Evolutionary conservation across 2,113 vertebrate species (phyloP), one percentile per base, ranked within the genome.

Genomic region (Sebastes fasciatus): DNA sequence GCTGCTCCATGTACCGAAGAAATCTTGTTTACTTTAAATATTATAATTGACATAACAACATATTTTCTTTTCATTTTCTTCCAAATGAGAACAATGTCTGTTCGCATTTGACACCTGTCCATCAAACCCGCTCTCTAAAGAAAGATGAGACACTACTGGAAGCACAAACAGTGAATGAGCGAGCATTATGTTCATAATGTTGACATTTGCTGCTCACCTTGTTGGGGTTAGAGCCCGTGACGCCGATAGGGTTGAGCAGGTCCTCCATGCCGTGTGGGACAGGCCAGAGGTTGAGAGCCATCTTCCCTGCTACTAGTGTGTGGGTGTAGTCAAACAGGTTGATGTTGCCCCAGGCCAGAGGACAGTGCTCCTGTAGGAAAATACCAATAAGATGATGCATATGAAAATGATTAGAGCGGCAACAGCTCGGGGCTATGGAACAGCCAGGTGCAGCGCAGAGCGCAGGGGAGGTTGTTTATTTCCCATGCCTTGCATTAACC

Each of bases 251-350:
- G 91, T 99, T 99, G 87, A 99, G 96, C 72, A 99, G 95, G 89
- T 99, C 98, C 93, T 99, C 98, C 90, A 99, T 91, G 74, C 98
- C 98, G 74, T 99, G 98, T 88, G 98, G 98, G 74, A 99, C 98
- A 78, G 98, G 97, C 98, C 98, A 99, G 82, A 99, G 95, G 94
- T 99, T 99, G 88, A 99, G 95, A 91, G 98, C 98, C 97, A 99
- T 99, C 95, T 99, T 99, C 70, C 98, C 98, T 86, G 98, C 97
- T 67, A 99, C 98, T 26, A 99, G 94, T 60, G 98, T 99, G 93
- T 99, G 97, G 74, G 97, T 99, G 88, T 99, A 99, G 96, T 99
- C 98, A 94, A 99, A 99, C 93, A 99, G 95, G 93, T 99, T 99
- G 94, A 99, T 97, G 92, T 99, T 99, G 93, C 98, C 98, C 98